Percentiles rank a stretch among this genome's conserved stretches.
phyloP scores from a whole-genome alignment of 2,888 invertebrate genomes.

The Sclerodermus sp. region DNA sequence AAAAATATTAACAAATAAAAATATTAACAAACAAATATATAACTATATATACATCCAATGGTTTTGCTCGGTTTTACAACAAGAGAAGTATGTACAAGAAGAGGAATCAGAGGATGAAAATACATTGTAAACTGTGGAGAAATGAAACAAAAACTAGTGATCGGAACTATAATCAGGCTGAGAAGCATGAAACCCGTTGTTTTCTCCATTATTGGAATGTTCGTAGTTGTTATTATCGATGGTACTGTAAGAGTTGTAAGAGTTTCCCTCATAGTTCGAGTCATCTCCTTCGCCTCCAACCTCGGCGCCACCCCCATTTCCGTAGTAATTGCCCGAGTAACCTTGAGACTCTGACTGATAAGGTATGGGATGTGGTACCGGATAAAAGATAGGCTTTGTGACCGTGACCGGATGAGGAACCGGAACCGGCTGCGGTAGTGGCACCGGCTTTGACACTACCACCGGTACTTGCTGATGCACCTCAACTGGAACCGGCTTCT shows the following conservation, averaged over 20 bases:
- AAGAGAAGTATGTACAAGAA: no score
- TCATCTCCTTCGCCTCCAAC: conserved; percentile 19
- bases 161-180: conserved; percentile 36
- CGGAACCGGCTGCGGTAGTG: conserved; percentile 46
- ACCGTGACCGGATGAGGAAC: conserved; percentile 48
- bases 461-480: conserved; percentile 49
- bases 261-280: conserved; percentile 10
- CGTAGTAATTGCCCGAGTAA: background rate
- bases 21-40: no score
- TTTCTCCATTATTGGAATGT: no score
- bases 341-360: conserved; percentile 11
- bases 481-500: conserved; percentile 46
- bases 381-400: conserved; percentile 43
- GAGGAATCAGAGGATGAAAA: no score
- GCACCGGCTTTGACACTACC: conserved; percentile 38
- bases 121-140: no score
- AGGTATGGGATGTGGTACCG: conserved; percentile 38
- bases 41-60: no score
- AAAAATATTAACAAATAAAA: no score
- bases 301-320: conserved; percentile 11
- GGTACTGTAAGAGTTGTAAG: conserved; percentile 14
- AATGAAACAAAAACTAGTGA: conserved; percentile 16
- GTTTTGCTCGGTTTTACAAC: no score
- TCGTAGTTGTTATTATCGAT: no score
- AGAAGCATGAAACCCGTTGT: conserved; percentile 35